Evolutionary conservation across 2,113 vertebrate genomes (phyloP).

Genomic region (Ptychochromis oligacanthus): DNA sequence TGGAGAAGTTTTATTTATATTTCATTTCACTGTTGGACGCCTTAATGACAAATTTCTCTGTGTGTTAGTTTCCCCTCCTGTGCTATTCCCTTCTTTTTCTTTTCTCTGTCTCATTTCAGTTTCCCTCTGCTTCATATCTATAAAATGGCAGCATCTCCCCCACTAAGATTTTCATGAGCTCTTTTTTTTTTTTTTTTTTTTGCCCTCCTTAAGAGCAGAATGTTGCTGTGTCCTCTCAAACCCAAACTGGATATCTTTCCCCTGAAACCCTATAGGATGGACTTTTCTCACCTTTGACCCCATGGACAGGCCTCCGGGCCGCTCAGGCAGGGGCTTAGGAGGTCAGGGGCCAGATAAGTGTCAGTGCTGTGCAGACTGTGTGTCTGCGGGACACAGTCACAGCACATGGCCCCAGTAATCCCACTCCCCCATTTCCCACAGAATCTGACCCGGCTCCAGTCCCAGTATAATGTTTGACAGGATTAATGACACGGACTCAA

Average conservation of each 20-base stretch:
- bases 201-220: conserved; percentile 24
- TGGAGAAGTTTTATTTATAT: conserved; percentile 68
- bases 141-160: conserved; percentile 48
- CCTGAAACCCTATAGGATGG: conserved; percentile 74
- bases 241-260: conserved; percentile 68
- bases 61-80: conserved; percentile 17
- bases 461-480: conserved; percentile 47
- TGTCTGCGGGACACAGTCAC: conserved; percentile 73
- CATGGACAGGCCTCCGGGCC: conserved; percentile 62
- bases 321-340: conserved; percentile 59
- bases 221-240: conserved; percentile 55
- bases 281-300: conserved; percentile 76
- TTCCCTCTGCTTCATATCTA: conserved; percentile 25
- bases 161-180: conserved; percentile 1
- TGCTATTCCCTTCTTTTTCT: conserved; percentile 4
- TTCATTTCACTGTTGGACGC: conserved; percentile 58
- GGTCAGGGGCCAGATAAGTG: conserved; percentile 69
- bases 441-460: conserved; percentile 46
- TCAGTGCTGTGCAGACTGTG: conserved; percentile 75
- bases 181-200: neutral
- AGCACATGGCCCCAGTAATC: conserved; percentile 72
- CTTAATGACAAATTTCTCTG: conserved; percentile 51
- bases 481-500: conserved; percentile 53
- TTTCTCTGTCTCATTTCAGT: conserved; percentile 25
- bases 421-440: conserved; percentile 71